These are phyloP conservation scores for Rhagoletis pomonella DNA, from an alignment of 1,140 invertebrate species.

Conservation along the genomic window DNA sequence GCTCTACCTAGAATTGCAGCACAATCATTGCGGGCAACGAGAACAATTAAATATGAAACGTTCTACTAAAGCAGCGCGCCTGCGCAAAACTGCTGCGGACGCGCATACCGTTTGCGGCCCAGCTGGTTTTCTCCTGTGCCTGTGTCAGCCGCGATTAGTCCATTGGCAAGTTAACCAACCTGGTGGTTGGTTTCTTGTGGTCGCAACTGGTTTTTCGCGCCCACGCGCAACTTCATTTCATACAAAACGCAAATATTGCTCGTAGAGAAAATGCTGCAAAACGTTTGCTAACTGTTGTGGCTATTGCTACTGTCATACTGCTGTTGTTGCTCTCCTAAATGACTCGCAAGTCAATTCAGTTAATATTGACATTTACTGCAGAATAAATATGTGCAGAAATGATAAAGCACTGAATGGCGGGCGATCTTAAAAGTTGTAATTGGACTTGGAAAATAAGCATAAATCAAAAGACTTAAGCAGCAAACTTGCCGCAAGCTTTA, in stretches of 20 bases:
- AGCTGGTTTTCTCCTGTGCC: no score
- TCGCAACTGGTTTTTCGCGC: conserved; percentile 27
- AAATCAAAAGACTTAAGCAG: conserved; percentile 5
- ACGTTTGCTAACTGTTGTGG: neutral
- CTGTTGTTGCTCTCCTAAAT: neutral
- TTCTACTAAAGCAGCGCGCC: neutral
- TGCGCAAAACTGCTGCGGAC: neutral
- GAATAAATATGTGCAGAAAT: neutral
- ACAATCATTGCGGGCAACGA: neutral
- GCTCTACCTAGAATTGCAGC: no score
- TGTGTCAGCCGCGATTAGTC: no score
- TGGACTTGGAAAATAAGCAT: neutral
- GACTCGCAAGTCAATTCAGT: neutral
- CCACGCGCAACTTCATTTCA: conserved; percentile 7
- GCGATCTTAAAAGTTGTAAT: neutral
- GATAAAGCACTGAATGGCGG: neutral
- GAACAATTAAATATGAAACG: conserved; percentile 16
- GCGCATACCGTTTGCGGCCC: no score
- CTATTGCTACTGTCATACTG: neutral
- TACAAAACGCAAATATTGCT: neutral
- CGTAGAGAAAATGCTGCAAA: neutral
- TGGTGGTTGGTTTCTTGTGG: conserved; percentile 14
- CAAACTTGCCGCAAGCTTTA: neutral
- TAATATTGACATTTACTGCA: conserved; percentile 1
- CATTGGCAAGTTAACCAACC: neutral